These are phyloP conservation scores for Cydia splendana DNA, from an alignment of 1,140 invertebrate genomes.

Conservation along the genomic window DNA sequence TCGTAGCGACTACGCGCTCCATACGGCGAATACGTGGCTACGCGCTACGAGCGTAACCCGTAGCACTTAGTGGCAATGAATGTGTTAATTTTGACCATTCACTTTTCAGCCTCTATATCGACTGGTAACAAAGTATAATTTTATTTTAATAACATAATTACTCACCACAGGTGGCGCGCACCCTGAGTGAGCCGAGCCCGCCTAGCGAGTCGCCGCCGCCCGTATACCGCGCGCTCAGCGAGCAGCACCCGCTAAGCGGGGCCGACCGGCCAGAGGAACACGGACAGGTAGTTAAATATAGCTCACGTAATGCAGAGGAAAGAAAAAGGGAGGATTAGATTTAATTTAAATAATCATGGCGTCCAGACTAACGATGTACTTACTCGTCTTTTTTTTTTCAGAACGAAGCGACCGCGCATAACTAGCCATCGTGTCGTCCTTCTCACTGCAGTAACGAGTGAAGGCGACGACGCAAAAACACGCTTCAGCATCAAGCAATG, in stretches of 20 bases:
- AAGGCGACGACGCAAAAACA: not conserved
- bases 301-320: too few relatives aligned
- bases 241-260: not conserved
- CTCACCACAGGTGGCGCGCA: not conserved
- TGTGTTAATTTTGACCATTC: too few relatives aligned
- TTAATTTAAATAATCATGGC: too few relatives aligned
- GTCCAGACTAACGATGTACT: too few relatives aligned
- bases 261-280: not conserved
- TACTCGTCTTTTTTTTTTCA: not conserved
- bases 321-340: too few relatives aligned
- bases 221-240: not conserved
- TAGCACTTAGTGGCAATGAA: too few relatives aligned
- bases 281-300: not conserved
- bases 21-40: too few relatives aligned
- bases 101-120: too few relatives aligned
- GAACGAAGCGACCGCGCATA: not conserved
- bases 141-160: too few relatives aligned
- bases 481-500: constrained; percentile 12
- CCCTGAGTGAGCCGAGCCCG: not conserved
- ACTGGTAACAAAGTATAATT: too few relatives aligned
- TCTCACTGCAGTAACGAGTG: not conserved
- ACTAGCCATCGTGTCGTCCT: not conserved
- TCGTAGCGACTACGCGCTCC: too few relatives aligned
- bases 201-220: not conserved
- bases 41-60: too few relatives aligned